Base-by-base conservation (phyloP, 1,140 invertebrate species). In the Panagrolaimus sp. region DNA sequence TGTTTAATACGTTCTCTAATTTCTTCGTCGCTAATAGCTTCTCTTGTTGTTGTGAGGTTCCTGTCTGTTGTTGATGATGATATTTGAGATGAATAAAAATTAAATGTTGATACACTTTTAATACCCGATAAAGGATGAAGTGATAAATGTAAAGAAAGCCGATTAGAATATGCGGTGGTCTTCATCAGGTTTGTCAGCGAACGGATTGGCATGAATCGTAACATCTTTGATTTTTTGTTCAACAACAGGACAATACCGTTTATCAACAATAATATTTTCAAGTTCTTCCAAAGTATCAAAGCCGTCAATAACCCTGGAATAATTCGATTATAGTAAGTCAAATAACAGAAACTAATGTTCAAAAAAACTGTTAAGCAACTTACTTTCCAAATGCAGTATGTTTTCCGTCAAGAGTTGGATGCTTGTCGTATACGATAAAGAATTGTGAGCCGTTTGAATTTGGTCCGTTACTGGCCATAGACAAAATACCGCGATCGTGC, bases 391-490 rank as follows among this genome's bases (percentile, higher is more conserved):
- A 96, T 32, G 96, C 84, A 12, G 95, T 97, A 82, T 98, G 97
- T 84, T 98, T 98, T 69, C 96, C 85, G 85, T 98, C 95, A 47
- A 98, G 86, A 86, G 94, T 92, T n/a, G 92, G 90, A 78, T 98
- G 94, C 71, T 93, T 89, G 6, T 88, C 89, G 85, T 96, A 97
- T 0, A 91, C 91, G 72, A 98, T 91, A 81, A 97, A 98, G 85
- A 98, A 98, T 84, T 98, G 95, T 79, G 92, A 94, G n/a, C 89
- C 91, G 88, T 98, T 98, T n/a, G 92, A 92, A 83, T 98, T 95
- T 14, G 93, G 92, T 21, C 94, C 94, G 87, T 92, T 96, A 82
- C 96, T 98, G n/a, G 95, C 95, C 94, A 98, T 96, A 14, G 93
- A 96, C 0, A 98, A 85, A 58, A 91, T 89, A 3, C 95, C 95